A percentile compares a stretch with the other conserved stretches of the same genome.
phyloP scores from a whole-genome alignment of 2,888 invertebrate genomes.

The Hermaeophaga mercurialis region DNA sequence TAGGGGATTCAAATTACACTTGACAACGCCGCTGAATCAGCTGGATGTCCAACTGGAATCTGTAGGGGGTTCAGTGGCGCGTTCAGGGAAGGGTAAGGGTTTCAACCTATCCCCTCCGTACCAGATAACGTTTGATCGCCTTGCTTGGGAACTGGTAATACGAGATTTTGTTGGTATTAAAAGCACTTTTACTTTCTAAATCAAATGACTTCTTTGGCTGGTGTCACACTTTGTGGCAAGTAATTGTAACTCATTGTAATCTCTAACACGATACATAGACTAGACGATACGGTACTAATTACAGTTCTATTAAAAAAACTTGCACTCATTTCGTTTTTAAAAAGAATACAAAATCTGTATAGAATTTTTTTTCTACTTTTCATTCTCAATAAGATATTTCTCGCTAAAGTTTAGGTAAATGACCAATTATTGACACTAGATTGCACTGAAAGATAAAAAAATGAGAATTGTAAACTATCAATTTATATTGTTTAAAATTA shows the following conservation, averaged over 20 bases:
- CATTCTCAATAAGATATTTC: no score
- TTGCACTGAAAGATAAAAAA: no score
- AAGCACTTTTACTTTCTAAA: conserved; percentile 14
- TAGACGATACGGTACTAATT: neutral
- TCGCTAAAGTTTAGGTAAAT: no score
- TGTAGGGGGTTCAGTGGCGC: conserved; percentile 6
- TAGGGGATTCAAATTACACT: conserved; percentile 7
- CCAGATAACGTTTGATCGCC: neutral
- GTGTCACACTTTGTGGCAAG: conserved; percentile 3
- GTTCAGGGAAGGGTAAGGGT: neutral
- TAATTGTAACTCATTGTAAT: conserved; percentile 9
- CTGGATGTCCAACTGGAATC: conserved; percentile 22
- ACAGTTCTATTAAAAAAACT: neutral
- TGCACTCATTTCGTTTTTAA: no score
- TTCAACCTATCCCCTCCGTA: neutral
- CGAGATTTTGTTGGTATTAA: conserved; percentile 11
- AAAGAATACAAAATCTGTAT: no score
- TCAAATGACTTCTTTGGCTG: conserved; percentile 11
- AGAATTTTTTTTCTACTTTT: no score
- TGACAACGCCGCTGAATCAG: conserved; percentile 26
- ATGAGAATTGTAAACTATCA: no score
- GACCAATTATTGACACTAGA: no score
- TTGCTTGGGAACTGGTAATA: conserved; percentile 9
- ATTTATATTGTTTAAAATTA: no score
- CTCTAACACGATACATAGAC: neutral